phyloP scores from a whole-genome alignment of 2,113 vertebrate genomes.

The Dolichallabes microphthalmus region DNA sequence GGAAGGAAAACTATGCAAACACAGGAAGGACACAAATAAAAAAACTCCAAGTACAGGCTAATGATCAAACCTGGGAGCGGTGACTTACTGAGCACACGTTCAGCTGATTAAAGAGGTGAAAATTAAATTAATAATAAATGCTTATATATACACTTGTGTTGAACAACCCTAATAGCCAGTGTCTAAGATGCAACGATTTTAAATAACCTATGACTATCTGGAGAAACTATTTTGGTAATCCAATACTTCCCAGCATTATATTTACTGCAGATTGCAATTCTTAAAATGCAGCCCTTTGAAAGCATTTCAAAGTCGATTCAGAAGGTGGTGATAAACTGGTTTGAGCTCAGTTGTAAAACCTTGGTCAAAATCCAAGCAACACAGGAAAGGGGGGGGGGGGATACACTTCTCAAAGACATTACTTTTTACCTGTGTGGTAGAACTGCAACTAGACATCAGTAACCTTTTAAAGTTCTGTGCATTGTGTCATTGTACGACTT shows the following conservation, averaged over 20 bases:
- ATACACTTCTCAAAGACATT: background rate
- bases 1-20: background rate
- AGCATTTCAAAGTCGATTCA: background rate
- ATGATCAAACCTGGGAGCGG: background rate
- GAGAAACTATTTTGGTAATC: background rate
- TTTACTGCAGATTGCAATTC: background rate
- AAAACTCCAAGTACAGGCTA: background rate
- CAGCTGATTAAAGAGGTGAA: background rate
- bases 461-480: background rate
- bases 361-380: background rate
- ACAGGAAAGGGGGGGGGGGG: too few relatives aligned
- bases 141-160: background rate
- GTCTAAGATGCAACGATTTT: background rate
- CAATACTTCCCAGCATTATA: too few relatives aligned
- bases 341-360: background rate
- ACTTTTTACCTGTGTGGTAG: background rate
- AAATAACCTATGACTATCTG: background rate
- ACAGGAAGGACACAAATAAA: background rate
- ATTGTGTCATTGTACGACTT: background rate
- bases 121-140: background rate
- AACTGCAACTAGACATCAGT: background rate
- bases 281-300: background rate
- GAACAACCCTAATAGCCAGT: background rate
- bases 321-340: too few relatives aligned
- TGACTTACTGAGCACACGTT: background rate